phyloP scores from a whole-genome alignment of 53 echinoderm and acorn worm genomes.

The Astropecten irregularis region DNA sequence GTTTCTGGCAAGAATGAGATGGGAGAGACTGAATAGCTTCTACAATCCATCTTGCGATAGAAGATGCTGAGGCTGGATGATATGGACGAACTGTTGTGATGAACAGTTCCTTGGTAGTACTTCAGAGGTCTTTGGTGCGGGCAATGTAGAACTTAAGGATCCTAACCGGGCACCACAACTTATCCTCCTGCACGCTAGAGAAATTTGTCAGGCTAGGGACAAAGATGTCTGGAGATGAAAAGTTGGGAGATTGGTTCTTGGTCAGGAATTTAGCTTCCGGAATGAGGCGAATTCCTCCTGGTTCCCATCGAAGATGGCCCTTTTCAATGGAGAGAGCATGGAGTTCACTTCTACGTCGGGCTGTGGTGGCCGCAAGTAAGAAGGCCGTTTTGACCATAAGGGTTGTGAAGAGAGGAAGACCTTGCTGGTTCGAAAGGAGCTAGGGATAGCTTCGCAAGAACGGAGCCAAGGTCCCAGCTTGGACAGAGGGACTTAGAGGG shows the following conservation, averaged over 20 bases:
- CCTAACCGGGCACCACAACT: not conserved
- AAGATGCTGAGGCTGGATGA: not conserved
- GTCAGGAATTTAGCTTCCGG: not conserved
- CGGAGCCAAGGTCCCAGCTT: not conserved
- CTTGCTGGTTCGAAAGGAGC: constrained; percentile 9
- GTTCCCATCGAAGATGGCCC: constrained; percentile 30
- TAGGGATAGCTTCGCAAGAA: not conserved
- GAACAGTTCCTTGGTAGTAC: not conserved
- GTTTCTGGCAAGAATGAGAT: not conserved
- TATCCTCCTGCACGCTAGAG: not conserved
- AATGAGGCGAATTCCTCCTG: not conserved
- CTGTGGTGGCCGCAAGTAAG: not conserved
- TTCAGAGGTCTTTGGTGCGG: not conserved
- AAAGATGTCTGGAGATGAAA: not conserved
- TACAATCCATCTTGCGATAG: not conserved
- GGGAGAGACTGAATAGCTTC: not conserved
- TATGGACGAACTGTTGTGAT: constrained; percentile 20
- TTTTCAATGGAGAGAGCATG: not conserved
- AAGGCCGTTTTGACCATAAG: not conserved
- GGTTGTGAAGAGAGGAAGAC: not conserved
- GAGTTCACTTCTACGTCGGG: not conserved
- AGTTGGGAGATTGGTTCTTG: not conserved
- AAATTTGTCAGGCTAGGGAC: not conserved
- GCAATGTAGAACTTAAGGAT: not conserved
- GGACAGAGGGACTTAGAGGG: not conserved